Percentiles rank a stretch among this genome's conserved stretches.
phyloP scores from a whole-genome alignment of 2,113 vertebrate species.

The Chascanopsetta lugubris region DNA sequence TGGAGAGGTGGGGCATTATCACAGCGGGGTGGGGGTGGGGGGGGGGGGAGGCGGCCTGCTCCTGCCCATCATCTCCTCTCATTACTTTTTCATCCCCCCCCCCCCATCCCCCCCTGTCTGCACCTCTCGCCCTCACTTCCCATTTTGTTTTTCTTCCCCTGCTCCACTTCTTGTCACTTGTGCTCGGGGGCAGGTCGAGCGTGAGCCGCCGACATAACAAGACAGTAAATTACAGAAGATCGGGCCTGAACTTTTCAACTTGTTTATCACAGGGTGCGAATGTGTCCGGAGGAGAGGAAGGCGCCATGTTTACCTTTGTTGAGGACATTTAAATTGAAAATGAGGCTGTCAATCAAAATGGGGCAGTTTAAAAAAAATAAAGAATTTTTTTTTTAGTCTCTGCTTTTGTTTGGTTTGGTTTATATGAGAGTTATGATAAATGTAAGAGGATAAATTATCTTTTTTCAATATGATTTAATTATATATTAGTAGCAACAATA shows the following conservation, averaged over 20 bases:
- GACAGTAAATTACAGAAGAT: background rate
- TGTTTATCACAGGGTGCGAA: background rate
- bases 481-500: no score
- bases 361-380: no score
- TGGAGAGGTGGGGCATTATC: no score
- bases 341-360: no score
- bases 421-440: no score
- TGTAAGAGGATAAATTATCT: no score
- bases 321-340: no score
- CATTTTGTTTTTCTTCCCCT: conserved; percentile 16
- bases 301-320: no score
- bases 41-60: conserved; percentile 6
- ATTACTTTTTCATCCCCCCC: conserved; percentile 68
- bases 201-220: background rate
- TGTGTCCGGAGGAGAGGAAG: background rate
- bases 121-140: conserved; percentile 34
- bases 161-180: conserved; percentile 54
- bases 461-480: no score
- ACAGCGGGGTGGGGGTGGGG: background rate
- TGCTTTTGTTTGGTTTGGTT: no score
- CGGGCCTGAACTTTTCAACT: background rate
- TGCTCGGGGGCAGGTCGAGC: conserved; percentile 25
- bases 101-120: conserved; percentile 37
- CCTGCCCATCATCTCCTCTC: conserved; percentile 60
- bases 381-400: no score